Percentiles rank a stretch among this genome's conserved stretches.
phyloP scores from a whole-genome alignment of 1,140 invertebrate genomes.

The Dendroctonus valens region DNA sequence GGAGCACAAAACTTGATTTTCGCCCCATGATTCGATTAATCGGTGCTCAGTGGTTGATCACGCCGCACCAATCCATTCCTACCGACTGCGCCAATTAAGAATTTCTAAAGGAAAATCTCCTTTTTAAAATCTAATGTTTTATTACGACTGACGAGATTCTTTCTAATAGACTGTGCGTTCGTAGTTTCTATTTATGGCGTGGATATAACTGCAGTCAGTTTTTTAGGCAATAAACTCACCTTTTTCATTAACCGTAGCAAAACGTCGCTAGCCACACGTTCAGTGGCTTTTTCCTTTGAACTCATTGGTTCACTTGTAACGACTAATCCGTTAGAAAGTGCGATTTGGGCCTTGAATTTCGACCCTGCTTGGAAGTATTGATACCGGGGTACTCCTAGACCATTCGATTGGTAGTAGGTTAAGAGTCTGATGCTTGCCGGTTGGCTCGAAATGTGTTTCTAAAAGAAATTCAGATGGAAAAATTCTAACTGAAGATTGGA shows the following conservation, averaged over 20 bases:
- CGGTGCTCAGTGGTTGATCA: no score
- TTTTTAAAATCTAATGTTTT: no score
- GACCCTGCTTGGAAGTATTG: constrained; percentile 45
- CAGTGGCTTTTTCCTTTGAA: constrained; percentile 50
- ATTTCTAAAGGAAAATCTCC: no score
- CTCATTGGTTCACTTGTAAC: constrained; percentile 47
- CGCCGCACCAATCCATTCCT: no score
- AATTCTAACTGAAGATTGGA: constrained; percentile 28
- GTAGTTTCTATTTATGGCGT: no score
- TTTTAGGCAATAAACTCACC: constrained; percentile 18
- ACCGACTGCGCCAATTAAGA: no score
- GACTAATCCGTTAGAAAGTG: constrained; percentile 47
- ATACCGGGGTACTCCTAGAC: constrained; percentile 52
- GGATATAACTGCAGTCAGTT: no score
- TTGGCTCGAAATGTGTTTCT: constrained; percentile 5
- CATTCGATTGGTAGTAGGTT: constrained; percentile 49
- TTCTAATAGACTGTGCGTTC: no score
- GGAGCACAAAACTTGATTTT: no score
- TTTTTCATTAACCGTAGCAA: constrained; percentile 38
- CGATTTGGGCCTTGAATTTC: constrained; percentile 48
- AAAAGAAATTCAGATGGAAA: no score
- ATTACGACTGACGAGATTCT: no score
- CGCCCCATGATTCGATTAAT: no score
- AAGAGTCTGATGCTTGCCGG: constrained; percentile 47
- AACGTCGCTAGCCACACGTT: constrained; percentile 51